Evolutionary conservation across 2,113 vertebrate genomes (phyloP), one percentile per base, ranked within the genome.

Genomic region (Elgaria multicarinata): DNA sequence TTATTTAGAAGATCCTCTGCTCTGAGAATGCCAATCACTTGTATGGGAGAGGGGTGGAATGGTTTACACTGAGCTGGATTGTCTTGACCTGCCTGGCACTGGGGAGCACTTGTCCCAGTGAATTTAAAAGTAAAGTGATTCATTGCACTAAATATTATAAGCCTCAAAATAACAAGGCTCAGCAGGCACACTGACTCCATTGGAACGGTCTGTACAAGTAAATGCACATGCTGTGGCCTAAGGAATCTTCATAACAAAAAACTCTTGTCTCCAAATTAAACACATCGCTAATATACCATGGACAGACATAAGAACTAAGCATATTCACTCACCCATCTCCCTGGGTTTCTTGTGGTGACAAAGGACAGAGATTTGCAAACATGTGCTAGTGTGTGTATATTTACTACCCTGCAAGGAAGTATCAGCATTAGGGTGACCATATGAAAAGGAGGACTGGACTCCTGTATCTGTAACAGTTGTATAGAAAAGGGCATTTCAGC

Each of bases 361-460:
- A 90, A 92, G 94, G 92, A 86, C 87, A 90, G 92, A 95, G 92
- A 95, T 97, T 93, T 94, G 66, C 84, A 93, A 93, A 93, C 78
- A 95, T 10, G 14, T 67, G 8, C 93, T 87, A 86, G 89, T 93
- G 91, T 20, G 28, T 28, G 31, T 13, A 87, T 69, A 53, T 92
- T 90, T 62, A 22, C 18, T 5, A 90, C 91, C 67, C 64, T 86
- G 85, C 36, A 93, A 92, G 90, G 81, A 94, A 96, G 88, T 90
- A 87, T 84, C 85, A 91, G 89, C 94, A n/a, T n/a, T n/a, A n/a
- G n/a, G n/a, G n/a, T n/a, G n/a, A n/a, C n/a, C n/a, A n/a, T n/a
- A n/a, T n/a, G n/a, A n/a, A n/a, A n/a, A n/a, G n/a, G n/a, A n/a
- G n/a, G n/a, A n/a, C n/a, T n/a, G n/a, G n/a, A n/a, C n/a, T n/a